Conservation (phyloP, 2,113 vertebrate genomes). For the Oreotrochilus melanogaster region DNA sequence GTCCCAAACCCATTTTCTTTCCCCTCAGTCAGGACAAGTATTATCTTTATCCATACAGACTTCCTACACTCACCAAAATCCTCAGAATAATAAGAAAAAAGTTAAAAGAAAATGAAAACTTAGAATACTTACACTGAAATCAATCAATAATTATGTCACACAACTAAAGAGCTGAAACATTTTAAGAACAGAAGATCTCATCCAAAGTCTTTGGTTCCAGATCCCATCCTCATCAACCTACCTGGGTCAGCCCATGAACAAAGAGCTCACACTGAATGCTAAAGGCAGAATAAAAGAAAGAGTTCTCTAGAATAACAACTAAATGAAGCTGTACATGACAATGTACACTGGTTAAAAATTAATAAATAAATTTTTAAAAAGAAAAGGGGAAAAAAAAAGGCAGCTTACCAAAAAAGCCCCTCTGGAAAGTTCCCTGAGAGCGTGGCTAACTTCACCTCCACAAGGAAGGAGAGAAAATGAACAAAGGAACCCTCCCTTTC, state of each 20-base stretch:
- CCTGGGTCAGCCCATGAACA: rapidly evolving
- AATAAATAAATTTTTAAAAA: neutral
- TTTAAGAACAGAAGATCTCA: neutral
- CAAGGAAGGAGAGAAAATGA: rapidly evolving
- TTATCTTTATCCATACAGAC: neutral
- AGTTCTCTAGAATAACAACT: neutral
- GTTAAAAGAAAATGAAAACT: neutral
- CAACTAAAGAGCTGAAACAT: neutral
- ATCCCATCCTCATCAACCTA: neutral
- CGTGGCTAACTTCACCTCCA: rapidly evolving
- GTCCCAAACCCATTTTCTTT: neutral
- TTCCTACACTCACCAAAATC: neutral
- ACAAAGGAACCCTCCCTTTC: rapidly evolving
- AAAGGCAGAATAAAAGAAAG: neutral
- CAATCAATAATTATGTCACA: neutral
- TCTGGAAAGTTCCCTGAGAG: rapidly evolving
- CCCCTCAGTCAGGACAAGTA: neutral
- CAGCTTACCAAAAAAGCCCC: neutral
- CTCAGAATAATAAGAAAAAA: neutral
- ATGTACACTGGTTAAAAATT: rapidly evolving
- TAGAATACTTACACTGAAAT: neutral
- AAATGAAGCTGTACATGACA: rapidly evolving
- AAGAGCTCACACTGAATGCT: rapidly evolving
- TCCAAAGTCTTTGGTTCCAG: neutral
- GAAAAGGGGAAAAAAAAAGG: neutral